Evolutionary conservation across 1,140 invertebrate genomes (phyloP), one percentile per base, ranked within the genome.

Genomic region (Scaptomyza graminum): DNA sequence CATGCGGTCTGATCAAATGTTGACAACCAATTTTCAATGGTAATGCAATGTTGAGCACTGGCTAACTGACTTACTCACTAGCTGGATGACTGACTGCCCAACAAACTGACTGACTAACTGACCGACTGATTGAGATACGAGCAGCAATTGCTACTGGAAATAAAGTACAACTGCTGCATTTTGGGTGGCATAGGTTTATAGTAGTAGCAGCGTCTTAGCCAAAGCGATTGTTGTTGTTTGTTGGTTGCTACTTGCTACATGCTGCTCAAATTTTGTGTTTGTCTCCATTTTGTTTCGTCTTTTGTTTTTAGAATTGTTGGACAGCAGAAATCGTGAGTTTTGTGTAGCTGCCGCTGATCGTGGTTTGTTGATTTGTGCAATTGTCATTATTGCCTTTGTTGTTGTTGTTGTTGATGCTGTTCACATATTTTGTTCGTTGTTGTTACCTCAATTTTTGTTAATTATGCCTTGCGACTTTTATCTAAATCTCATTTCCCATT

Each of bases 321-420:
- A 39, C 41, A 65, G 47, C 49, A 67, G 68, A 87, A 87, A 78
- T 85, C 81, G 81, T 85, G 81, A 85, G 76, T 69, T 82, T 75
- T 61, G 46, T 76, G 34, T 15, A 12, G 16, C 43, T 34, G 51
- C 15, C 62, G 39, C 41, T 69, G 81, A 81, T 85, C 81, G 81
- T 85, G 81, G 87, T 85, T 85, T 87, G 81, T 85, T 80, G 81
- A 85, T 85, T 81, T 85, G 69, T 81, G 62, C 56, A 73, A 73
- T 74, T 74, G 68, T 76, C 81, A 84, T 85, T 76, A 87, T 85
- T 87, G 82, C 77, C 62, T 65, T 77, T 69, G 67, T 73, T 62
- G 46, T n/a, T n/a, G n/a, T 34, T 22, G 22, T 15, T 51, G 44
- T 16, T 4, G 3, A n/a, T 43, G 37, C 5, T 41, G 11, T n/a